Conservation (phyloP, 1,140 invertebrate species). For the Atta colombica region DNA sequence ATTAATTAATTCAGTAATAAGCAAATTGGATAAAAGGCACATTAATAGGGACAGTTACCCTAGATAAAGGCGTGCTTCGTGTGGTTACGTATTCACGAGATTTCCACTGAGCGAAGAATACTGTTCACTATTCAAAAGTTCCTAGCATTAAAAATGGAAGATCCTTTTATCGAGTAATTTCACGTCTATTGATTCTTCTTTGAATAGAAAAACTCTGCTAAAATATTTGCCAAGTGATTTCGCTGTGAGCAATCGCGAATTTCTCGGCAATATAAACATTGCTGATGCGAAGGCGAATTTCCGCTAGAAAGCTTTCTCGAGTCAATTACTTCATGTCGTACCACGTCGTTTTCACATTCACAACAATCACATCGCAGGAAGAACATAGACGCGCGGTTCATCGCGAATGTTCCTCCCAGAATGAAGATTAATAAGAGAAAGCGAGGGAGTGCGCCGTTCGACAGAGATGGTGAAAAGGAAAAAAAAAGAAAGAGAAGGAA, state of each 20-base stretch:
- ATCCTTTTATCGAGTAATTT: background rate
- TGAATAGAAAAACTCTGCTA: background rate
- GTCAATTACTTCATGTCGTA: background rate
- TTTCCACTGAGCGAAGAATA: background rate
- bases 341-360: conserved; percentile 8
- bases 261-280: background rate
- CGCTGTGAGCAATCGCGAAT: background rate
- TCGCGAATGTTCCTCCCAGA: background rate
- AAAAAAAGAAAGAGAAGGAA: background rate
- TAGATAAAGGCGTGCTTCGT: background rate
- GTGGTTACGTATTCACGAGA: background rate
- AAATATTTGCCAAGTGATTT: background rate
- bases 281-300: background rate
- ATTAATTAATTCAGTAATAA: no score
- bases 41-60: no score
- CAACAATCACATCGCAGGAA: background rate
- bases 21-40: no score
- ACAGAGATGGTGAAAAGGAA: background rate
- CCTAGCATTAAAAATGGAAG: background rate
- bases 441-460: background rate
- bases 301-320: background rate
- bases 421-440: background rate
- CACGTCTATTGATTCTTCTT: background rate
- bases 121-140: background rate
- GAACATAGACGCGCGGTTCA: background rate